Percentiles rank a stretch among this genome's conserved stretches.
Evolutionary conservation across 2,113 vertebrate genomes (phyloP).

Genomic region (Pelobates fuscus): DNA sequence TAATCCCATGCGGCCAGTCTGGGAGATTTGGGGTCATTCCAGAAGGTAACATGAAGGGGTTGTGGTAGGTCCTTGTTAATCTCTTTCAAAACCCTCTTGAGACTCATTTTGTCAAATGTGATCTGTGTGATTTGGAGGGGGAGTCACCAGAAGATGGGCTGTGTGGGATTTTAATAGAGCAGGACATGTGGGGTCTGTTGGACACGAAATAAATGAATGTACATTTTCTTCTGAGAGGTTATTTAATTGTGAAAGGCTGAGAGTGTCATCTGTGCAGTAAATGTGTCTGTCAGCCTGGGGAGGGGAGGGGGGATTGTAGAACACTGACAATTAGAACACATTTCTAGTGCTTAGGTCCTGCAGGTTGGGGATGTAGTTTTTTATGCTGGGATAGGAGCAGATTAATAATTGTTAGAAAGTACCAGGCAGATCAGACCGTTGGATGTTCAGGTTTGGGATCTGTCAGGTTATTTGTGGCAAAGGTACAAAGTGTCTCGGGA

Average conservation of each 20-base stretch:
- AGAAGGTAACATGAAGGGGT: conserved; percentile 10
- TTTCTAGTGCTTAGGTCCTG: conserved; percentile 16
- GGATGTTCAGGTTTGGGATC: conserved; percentile 40
- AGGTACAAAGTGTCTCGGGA: conserved; percentile 41
- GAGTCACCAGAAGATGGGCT: conserved; percentile 16
- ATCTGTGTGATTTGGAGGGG: conserved; percentile 42
- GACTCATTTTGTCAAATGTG: conserved; percentile 48
- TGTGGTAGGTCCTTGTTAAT: conserved; percentile 39
- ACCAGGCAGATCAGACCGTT: conserved; percentile 33
- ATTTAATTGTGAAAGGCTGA: conserved; percentile 40
- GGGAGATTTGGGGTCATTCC: conserved; percentile 44
- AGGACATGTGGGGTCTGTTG: conserved; percentile 45
- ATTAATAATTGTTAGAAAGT: conserved; percentile 31
- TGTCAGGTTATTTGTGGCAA: conserved; percentile 47
- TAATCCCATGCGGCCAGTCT: conserved; percentile 27
- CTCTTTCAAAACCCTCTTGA: conserved; percentile 24
- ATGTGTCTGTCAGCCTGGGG: conserved; percentile 27
- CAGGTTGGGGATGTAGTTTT: conserved; percentile 7
- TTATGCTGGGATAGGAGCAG: conserved; percentile 24
- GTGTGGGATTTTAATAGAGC: conserved; percentile 47
- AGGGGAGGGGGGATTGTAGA: background rate
- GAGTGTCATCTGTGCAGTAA: conserved; percentile 46
- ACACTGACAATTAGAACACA: conserved; percentile 9
- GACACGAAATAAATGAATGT: conserved; percentile 50
- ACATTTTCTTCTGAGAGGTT: conserved; percentile 34